Evolutionary conservation across 2,113 vertebrate genomes (phyloP).

Genomic region (Fregetta grallaria): DNA sequence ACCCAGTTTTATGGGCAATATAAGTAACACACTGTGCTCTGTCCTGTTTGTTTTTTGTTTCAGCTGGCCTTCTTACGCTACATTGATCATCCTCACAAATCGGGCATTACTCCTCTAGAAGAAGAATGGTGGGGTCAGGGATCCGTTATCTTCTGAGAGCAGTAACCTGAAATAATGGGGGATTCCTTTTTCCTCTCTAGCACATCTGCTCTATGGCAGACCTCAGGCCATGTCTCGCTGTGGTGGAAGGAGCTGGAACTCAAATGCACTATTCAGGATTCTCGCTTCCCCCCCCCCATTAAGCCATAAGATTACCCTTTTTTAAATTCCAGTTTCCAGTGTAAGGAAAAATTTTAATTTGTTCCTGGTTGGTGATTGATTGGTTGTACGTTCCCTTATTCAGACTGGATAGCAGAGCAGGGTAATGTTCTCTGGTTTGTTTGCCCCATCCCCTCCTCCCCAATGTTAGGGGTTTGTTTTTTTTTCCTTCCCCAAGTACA

Average conservation of each 20-base stretch:
- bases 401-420: neutral
- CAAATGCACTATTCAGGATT: neutral
- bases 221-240: neutral
- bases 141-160: neutral
- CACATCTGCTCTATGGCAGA: neutral
- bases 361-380: neutral
- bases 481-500: neutral
- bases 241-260: neutral
- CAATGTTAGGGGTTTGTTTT: neutral
- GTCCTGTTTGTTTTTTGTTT: neutral
- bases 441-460: neutral
- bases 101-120: neutral
- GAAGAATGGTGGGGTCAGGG: neutral
- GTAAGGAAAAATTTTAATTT: neutral
- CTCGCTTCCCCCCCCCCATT: neutral
- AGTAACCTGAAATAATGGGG: neutral
- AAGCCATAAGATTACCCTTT: neutral
- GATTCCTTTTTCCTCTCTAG: neutral
- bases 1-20: neutral
- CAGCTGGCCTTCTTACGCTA: neutral
- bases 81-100: neutral
- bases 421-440: neutral
- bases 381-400: neutral
- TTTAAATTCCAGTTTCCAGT: neutral
- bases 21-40: accelerated